These are phyloP conservation scores for Oegoconia quadripuncta DNA, from an alignment of 2,888 invertebrate species.

Conservation along the genomic window DNA sequence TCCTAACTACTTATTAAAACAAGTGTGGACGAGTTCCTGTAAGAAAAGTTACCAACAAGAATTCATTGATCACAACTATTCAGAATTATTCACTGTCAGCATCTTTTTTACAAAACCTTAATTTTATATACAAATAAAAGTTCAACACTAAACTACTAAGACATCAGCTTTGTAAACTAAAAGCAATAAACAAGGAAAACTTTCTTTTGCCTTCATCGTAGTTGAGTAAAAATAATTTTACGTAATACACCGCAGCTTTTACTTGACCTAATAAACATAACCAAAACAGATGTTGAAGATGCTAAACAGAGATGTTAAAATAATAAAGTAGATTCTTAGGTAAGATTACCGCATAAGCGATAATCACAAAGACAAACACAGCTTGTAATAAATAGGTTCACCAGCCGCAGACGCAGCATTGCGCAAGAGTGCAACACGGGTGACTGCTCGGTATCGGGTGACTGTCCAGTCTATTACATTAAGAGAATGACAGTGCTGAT, in stretches of 20 bases:
- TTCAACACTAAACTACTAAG: neutral
- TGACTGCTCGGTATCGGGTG: slow-evolving; percentile 19
- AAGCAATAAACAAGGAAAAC: too few species aligned
- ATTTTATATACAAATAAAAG: neutral
- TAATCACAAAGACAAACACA: neutral
- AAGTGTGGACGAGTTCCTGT: slow-evolving; percentile 13
- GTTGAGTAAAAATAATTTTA: too few species aligned
- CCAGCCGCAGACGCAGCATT: neutral
- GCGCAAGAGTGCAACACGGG: slow-evolving; percentile 13
- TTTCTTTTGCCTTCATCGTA: too few species aligned
- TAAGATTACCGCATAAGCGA: neutral
- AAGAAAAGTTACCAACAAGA: neutral
- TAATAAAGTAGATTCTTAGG: neutral
- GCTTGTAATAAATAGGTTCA: neutral
- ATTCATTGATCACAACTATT: slow-evolving; percentile 1
- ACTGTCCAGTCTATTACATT: neutral
- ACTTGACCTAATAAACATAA: neutral
- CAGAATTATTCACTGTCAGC: too few species aligned
- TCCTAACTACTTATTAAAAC: slow-evolving; percentile 34
- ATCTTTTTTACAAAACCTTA: neutral
- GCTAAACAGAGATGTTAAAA: neutral
- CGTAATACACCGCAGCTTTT: neutral
- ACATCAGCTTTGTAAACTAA: neutral
- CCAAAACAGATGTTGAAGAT: neutral
- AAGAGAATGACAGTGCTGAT: slow-evolving; percentile 24